Percentiles rank a stretch among this genome's conserved stretches.
These are phyloP conservation scores for Cyanistes caeruleus DNA, from an alignment of 2,113 vertebrate genomes.

Conservation along the genomic window DNA sequence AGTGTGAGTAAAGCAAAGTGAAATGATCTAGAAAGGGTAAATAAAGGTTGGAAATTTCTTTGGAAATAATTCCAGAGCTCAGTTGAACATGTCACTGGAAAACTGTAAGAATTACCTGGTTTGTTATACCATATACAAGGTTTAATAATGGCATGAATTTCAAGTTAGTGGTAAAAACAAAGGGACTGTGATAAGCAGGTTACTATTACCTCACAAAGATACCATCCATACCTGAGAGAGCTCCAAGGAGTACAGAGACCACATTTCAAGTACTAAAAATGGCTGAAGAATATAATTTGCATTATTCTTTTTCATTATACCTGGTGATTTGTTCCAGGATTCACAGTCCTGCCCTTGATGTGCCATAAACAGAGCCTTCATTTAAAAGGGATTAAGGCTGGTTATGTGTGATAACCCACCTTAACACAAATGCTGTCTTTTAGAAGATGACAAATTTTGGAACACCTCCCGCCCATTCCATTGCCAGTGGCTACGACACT, in stretches of 20 bases:
- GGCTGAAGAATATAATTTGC: conserved; percentile 16
- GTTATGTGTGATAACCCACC: neutral
- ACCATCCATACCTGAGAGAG: neutral
- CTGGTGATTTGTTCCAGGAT: conserved; percentile 39
- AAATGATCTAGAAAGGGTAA: neutral
- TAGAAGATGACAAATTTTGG: neutral
- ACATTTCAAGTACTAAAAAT: neutral
- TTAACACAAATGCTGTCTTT: neutral
- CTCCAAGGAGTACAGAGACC: conserved; percentile 26
- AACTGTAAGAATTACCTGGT: neutral
- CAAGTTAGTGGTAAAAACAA: conserved; percentile 23
- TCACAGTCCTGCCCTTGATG: conserved; percentile 36
- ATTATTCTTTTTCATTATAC: conserved; percentile 46
- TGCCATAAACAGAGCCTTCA: conserved; percentile 15
- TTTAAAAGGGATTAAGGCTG: conserved; percentile 40
- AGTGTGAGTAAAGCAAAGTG: neutral
- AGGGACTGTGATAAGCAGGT: neutral
- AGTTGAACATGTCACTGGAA: neutral
- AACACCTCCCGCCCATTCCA: neutral
- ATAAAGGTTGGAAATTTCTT: neutral
- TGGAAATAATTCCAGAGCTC: conserved; percentile 21
- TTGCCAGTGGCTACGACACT: neutral
- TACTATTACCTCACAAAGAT: neutral
- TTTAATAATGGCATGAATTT: neutral
- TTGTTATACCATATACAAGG: neutral